A percentile compares a stretch with the other conserved stretches of the same genome.
Evolutionary conservation across 2,797 vertebrate genomes (phyloP).

Genomic region (Danionella dracula): DNA sequence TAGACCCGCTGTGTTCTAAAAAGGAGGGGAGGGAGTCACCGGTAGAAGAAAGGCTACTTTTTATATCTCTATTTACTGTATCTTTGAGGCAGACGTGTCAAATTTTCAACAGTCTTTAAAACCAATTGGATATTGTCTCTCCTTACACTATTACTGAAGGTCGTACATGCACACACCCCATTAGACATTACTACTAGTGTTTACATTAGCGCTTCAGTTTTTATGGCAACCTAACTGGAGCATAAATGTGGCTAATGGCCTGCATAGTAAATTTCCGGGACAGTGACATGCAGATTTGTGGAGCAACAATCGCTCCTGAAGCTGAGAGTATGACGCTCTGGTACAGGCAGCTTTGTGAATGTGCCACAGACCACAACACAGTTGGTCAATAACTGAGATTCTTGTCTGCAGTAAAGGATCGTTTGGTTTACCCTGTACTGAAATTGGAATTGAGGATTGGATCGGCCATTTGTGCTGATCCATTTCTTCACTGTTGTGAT

Average conservation of each 20-base stretch:
- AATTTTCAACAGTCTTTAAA: neutral
- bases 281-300: constrained; percentile 22
- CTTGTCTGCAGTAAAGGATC: neutral
- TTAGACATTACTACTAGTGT: constrained; percentile 20
- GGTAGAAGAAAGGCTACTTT: neutral
- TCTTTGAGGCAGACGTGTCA: neutral
- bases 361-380: constrained; percentile 15
- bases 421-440: no score
- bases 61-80: neutral
- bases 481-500: no score
- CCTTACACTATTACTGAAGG: neutral
- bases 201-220: constrained; percentile 23
- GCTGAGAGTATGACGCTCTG: neutral
- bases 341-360: constrained; percentile 15
- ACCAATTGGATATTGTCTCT: neutral
- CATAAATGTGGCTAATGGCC: constrained; percentile 24
- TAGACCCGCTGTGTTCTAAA: no score
- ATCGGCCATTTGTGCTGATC: no score
- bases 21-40: no score
- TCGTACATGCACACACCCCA: neutral
- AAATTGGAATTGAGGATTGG: no score
- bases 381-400: constrained; percentile 25
- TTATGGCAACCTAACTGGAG: constrained; percentile 19
- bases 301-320: constrained; percentile 7
- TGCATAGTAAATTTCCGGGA: constrained; percentile 26